phyloP scores from a whole-genome alignment of 2,797 vertebrate species.

The Anisognathus igniventris region DNA sequence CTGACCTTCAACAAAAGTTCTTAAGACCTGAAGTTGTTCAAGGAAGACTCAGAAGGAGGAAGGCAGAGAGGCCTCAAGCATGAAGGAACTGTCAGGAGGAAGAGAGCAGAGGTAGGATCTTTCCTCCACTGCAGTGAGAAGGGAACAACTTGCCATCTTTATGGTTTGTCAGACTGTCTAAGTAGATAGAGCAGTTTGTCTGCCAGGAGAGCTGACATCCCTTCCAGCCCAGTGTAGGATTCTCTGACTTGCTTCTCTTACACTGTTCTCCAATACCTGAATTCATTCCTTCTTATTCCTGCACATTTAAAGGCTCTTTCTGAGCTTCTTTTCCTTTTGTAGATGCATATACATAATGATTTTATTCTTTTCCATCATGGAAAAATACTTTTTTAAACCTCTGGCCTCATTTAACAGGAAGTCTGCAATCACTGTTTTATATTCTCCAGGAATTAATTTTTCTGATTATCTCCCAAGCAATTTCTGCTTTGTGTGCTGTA shows the following conservation, averaged over 20 bases:
- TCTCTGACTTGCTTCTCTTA: not conserved
- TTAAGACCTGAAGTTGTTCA: not conserved
- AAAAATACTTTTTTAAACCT: not conserved
- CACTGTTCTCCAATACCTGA: not conserved
- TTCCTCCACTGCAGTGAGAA: not conserved
- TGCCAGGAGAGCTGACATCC: not conserved
- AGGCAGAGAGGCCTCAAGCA: not conserved
- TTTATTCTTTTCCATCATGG: not conserved
- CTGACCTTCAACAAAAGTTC: not conserved
- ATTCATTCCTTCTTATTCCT: not conserved
- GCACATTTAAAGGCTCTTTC: not conserved
- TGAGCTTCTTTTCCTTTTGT: not conserved
- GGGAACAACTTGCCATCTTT: not conserved
- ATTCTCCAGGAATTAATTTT: not conserved
- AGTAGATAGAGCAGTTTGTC: not conserved
- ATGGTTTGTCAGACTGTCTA: not conserved
- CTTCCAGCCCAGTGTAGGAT: not conserved
- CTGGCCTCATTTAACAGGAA: not conserved
- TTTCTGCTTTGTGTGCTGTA: not conserved
- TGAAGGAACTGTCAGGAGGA: not conserved
- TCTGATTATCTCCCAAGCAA: not conserved
- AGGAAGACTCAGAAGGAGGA: not conserved
- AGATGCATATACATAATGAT: not conserved
- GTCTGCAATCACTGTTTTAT: not conserved
- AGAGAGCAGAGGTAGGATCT: not conserved